A percentile compares a stretch with the other conserved stretches of the same genome.
phyloP scores from a whole-genome alignment of 2,888 invertebrate species.

The Odontothrips loti region DNA sequence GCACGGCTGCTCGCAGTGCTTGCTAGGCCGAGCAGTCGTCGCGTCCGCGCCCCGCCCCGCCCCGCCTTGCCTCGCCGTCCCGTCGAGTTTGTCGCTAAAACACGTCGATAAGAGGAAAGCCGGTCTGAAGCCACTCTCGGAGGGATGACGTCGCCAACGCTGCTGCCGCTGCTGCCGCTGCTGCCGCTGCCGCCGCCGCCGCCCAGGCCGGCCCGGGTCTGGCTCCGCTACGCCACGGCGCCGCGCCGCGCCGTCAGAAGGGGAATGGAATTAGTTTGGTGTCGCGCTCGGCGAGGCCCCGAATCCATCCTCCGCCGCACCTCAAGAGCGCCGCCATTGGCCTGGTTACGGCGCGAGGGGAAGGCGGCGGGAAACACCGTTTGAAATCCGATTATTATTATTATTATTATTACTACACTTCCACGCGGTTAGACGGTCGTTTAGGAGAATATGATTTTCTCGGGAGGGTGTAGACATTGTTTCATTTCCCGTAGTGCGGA shows the following conservation, averaged over 20 bases:
- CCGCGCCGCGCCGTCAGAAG: not conserved
- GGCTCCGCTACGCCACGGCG: not conserved
- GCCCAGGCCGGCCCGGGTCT: no score
- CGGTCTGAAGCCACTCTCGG: no score
- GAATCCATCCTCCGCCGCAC: not conserved
- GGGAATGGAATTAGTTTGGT: conserved; percentile 16
- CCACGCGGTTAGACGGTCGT: no score
- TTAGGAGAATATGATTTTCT: no score
- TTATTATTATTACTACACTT: no score
- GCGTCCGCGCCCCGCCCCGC: not conserved
- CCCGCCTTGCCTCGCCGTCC: conserved; percentile 1
- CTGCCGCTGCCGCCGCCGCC: no score
- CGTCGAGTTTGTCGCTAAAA: conserved; percentile 18
- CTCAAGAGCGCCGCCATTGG: not conserved
- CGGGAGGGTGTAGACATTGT: no score
- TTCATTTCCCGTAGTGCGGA: no score
- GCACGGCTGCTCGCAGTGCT: no score
- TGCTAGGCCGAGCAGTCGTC: not conserved
- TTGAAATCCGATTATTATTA: no score
- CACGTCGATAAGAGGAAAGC: not conserved
- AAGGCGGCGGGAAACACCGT: no score
- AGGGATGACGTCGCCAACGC: not conserved
- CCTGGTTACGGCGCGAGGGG: not conserved
- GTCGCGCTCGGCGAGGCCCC: not conserved
- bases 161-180: not conserved